Percentiles rank a stretch among this genome's conserved stretches.
Evolutionary conservation across 2,888 invertebrate species (phyloP).

Genomic region (Eupelmus urozonus): DNA sequence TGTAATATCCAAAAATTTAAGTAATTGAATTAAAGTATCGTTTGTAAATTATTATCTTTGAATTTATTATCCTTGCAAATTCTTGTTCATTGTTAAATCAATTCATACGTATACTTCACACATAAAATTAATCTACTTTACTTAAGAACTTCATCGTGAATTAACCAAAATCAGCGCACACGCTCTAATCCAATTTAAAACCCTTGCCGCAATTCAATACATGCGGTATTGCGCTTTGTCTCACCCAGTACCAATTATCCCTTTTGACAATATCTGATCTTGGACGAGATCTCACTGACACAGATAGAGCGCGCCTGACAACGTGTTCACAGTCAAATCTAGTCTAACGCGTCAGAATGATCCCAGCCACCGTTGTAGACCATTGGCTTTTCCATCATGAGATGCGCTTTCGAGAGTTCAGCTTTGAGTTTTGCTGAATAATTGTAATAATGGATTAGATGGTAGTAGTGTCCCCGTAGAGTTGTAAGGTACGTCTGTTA

Average conservation of each 20-base stretch:
- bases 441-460: no score
- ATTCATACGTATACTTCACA: no score
- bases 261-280: constrained; percentile 34
- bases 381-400: background rate
- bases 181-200: background rate
- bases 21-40: no score
- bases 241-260: background rate
- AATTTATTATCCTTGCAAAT: no score
- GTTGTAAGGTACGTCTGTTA: no score
- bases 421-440: no score
- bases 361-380: background rate
- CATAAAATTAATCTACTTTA: no score
- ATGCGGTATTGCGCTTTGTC: background rate
- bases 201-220: background rate
- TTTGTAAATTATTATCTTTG: no score
- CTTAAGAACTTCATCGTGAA: background rate
- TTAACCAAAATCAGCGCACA: background rate
- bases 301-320: background rate
- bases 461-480: no score
- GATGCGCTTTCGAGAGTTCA: no score
- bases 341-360: constrained; percentile 29
- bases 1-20: no score
- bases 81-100: no score
- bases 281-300: background rate
- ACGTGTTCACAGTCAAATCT: constrained; percentile 27